These are phyloP conservation scores for Cyrtonyx montezumae DNA, from an alignment of 2,113 vertebrate genomes.

Conservation along the genomic window DNA sequence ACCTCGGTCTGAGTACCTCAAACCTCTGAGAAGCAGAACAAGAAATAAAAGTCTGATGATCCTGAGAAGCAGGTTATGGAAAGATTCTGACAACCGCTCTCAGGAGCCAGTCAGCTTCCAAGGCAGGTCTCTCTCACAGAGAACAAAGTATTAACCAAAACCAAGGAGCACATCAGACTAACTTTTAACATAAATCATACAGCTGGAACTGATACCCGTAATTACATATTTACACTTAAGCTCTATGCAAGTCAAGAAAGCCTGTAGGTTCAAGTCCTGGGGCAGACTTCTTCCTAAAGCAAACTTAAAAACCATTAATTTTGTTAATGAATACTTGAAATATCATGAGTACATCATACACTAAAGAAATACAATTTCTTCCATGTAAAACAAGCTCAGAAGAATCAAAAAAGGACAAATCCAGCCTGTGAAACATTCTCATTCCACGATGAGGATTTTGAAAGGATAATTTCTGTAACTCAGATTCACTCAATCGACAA, in stretches of 20 bases:
- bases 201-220: neutral
- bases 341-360: neutral
- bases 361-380: neutral
- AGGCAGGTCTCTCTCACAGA: neutral
- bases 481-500: neutral
- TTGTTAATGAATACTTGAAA: neutral
- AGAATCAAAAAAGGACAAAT: neutral
- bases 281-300: neutral
- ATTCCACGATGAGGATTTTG: neutral
- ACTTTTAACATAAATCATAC: accelerated
- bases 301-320: neutral
- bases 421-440: neutral
- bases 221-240: neutral
- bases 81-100: neutral
- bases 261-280: neutral
- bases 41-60: neutral
- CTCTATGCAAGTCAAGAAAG: neutral
- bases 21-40: neutral
- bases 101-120: accelerated
- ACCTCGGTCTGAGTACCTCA: neutral
- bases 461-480: neutral
- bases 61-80: neutral
- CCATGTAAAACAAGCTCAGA: neutral
- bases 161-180: neutral
- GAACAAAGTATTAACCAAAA: neutral